Evolutionary conservation across 2,797 vertebrate genomes (phyloP), one percentile per base, ranked within the genome.

Genomic region (Numenius phaeopus): DNA sequence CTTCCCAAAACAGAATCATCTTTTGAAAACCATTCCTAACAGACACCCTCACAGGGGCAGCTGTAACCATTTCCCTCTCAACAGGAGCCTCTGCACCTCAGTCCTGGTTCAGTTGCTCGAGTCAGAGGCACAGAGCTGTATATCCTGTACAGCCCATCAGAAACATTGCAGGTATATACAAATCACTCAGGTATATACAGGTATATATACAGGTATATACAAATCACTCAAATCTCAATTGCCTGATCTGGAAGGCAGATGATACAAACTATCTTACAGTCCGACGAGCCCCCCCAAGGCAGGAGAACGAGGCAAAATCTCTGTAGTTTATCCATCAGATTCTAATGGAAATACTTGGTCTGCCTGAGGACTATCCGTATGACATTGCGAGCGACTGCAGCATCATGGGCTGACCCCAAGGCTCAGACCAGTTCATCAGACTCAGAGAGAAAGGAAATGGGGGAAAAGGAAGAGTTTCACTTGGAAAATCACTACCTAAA

Each of bases 361-460:
- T 80, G 32, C 42, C 64, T 62, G 85, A 83, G 58, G 61, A 78
- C 40, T 29, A 29, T 24, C 55, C 30, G 65, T 47, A 54, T 69
- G 57, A 79, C 76, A 47, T 0, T 13, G 34, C 2, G 4, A 76
- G 34, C 37, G 75, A 77, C 50, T 32, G 4, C 4, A 73, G 27
- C 4, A 1, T 30, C 0, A 0, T 50, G 49, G 44, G 40, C 21
- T 44, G 46, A 30, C 3, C 18, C 39, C 40, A 13, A 23, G 54
- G 24, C 34, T 76, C 47, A n/a, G 22, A 73, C 26, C 26, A 69
- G 13, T 27, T 71, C 52, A 34, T 58, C 37, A 80, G 50, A 59
- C 10, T 67, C 37, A 42, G 4, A 80, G 21, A 50, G 46, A 66
- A 77, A 89, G 50, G 44, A 77, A 92, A 65, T 23, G 3, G 5